Conservation (phyloP, 2,797 vertebrate species). For the Arrhamphus sclerolepis region DNA sequence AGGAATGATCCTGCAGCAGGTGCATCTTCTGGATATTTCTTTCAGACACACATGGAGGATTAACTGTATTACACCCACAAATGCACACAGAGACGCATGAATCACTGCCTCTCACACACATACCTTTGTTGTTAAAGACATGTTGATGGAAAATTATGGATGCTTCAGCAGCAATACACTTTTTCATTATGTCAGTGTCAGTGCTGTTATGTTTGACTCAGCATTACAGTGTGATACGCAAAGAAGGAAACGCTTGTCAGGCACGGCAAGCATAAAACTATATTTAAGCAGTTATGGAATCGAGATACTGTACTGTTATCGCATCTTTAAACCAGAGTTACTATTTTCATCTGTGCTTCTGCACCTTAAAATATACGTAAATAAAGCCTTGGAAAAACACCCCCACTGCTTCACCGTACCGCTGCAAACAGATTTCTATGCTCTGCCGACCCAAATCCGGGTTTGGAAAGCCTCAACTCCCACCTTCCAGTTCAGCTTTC, state of each 20-base stretch:
- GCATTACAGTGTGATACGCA: slow-evolving; percentile 7
- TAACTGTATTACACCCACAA: slow-evolving; percentile 52
- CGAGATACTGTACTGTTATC: slow-evolving; percentile 25
- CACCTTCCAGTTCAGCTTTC: slow-evolving; percentile 70
- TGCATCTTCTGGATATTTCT: slow-evolving; percentile 53
- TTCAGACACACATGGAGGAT: slow-evolving; percentile 44
- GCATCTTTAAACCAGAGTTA: slow-evolving; percentile 35
- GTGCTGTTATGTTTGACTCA: slow-evolving; percentile 29
- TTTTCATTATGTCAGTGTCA: slow-evolving; percentile 27
- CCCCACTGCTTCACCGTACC: slow-evolving; percentile 53
- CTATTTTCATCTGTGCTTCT: slow-evolving; percentile 53
- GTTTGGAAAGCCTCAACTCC: slow-evolving; percentile 71
- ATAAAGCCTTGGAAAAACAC: slow-evolving; percentile 66
- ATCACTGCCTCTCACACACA: slow-evolving; percentile 17
- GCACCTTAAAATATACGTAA: slow-evolving; percentile 68
- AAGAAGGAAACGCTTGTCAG: not conserved
- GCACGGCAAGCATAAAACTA: slow-evolving; percentile 9
- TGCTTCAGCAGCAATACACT: slow-evolving; percentile 29
- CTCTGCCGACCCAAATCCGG: slow-evolving; percentile 73
- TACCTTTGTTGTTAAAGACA: slow-evolving; percentile 26
- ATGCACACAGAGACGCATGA: slow-evolving; percentile 35
- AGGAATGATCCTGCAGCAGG: slow-evolving; percentile 60
- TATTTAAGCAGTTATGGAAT: slow-evolving; percentile 32
- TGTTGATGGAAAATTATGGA: slow-evolving; percentile 39
- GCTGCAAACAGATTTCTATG: slow-evolving; percentile 57